These are phyloP conservation scores for Seira musarum DNA, from an alignment of 2,888 invertebrate genomes.

Conservation along the genomic window DNA sequence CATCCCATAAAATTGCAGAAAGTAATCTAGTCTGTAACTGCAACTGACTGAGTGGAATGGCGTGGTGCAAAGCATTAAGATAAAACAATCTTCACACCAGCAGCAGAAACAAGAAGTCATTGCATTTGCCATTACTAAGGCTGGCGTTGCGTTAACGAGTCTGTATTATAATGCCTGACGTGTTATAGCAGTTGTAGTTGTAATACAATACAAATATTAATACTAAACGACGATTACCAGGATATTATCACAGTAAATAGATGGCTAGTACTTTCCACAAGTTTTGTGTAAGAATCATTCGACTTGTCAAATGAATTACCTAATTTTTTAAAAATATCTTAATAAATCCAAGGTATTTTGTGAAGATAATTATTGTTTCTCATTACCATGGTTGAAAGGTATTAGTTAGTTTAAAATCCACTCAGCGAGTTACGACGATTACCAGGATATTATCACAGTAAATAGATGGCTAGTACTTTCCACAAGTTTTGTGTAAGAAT, in stretches of 20 bases:
- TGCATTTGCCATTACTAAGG: background rate
- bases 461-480: background rate
- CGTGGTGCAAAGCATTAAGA: constrained; percentile 3
- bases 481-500: background rate
- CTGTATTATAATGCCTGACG: no score
- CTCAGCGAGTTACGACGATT: no score
- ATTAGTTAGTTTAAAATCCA: no score
- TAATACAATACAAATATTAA: constrained; percentile 37
- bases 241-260: background rate
- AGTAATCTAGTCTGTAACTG: background rate
- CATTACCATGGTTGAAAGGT: no score
- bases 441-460: background rate
- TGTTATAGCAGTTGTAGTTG: background rate
- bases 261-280: background rate
- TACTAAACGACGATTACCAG: constrained; percentile 25
- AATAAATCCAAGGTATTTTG: no score
- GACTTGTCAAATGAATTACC: no score
- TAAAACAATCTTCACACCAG: background rate
- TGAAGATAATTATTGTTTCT: no score
- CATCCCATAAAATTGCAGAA: constrained; percentile 35
- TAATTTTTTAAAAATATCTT: no score
- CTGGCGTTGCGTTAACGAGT: constrained; percentile 1
- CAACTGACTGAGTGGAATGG: no score
- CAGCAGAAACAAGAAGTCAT: no score
- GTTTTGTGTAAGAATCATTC: background rate